Base-by-base conservation (phyloP, 2,888 invertebrate species). In the Drepanosiphum platanoidis region DNA sequence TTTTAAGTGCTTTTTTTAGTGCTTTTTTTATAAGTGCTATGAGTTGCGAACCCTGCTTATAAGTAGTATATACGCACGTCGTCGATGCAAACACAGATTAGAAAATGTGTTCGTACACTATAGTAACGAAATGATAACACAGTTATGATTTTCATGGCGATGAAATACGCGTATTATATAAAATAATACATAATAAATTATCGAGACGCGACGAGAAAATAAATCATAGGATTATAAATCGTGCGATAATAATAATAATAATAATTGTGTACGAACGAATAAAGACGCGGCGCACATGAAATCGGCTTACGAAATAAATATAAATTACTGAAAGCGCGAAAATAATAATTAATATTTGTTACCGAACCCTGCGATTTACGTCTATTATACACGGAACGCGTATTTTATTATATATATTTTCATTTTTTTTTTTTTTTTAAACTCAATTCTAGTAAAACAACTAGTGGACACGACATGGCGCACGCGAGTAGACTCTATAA, bases 221-320 rank as follows among this genome's bases (percentile, higher is more conserved):
- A 58, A 58, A 75, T 36, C 4, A 58, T 13, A 34, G n/a, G 34
- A 58, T 58, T 36, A 75, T 74, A 34, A 75, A 52, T 75, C 34
- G 13, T 58, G n/a, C n/a, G n/a, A n/a, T n/a, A n/a, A n/a, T n/a
- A n/a, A n/a, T n/a, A n/a, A n/a, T n/a, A n/a, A n/a, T n/a, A n/a
- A 75, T 75, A 58, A 52, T 58, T 34, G 7, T n/a, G 13, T 75
- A 32, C 13, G 34, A n/a, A 34, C 52, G 32, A 52, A 75, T 75
- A 58, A 75, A 58, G 32, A 15, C 58, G 52, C 15, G n/a, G 34
- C 7, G 75, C 15, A n/a, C n/a, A 58, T 58, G n/a, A 30, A 58
- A 75, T 75, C 58, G 34, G 34, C 8, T 58, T 15, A 75, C 13
- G 13, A 58, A 58, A 58, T 36, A 58, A 58, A 58, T 36, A 75